Base-by-base conservation (phyloP, 2,888 invertebrate species). In the Venustoraphidia nigricollis region DNA sequence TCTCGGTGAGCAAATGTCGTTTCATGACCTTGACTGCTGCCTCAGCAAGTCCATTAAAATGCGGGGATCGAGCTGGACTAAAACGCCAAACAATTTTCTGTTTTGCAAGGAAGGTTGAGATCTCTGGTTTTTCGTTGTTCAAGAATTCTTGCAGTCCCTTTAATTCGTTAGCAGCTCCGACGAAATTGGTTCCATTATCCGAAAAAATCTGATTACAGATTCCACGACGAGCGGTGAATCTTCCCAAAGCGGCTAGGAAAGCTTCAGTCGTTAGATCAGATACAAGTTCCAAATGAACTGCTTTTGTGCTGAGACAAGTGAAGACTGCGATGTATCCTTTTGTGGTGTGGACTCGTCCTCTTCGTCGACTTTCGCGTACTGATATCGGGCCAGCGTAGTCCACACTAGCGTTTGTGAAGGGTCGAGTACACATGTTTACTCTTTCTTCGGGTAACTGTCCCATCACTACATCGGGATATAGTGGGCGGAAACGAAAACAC, bases 261-360 rank as follows among this genome's bases (percentile, higher is more conserved):
- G 51, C 41, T 14, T 52, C 52, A 2, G 55, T 52, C 2, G 51
- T 34, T 2, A 54, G 27, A 13, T 46, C 48, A 9, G 43, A 41
- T 1, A 55, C 55, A 8, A 53, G 36, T 41, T 57, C 54, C 9
- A 56, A 17, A 35, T 57, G 54, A 9, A 57, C 44, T 1, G 58
- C 56, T 53, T n/a, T 54, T 54, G 1, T 51, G 9, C 39, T 36
- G 9, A 59, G 49, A 44, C 58, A 58, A 2, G 54, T 49, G 36
- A 58, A 57, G 8, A 56, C 40, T 2, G 54, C 51, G 2, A 58
- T 14, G 44, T 58, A 58, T 5, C 42, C 52, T 36, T 58, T 57
- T 3, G 41, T 36, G 9, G 44, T 44, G 3, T 42, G 46, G 8
- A 46, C 35, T 27, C 51, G 38, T 8, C 47, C 49, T 35, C 55